phyloP scores from a whole-genome alignment of 2,113 vertebrate species.

The Crocuta crocuta region DNA sequence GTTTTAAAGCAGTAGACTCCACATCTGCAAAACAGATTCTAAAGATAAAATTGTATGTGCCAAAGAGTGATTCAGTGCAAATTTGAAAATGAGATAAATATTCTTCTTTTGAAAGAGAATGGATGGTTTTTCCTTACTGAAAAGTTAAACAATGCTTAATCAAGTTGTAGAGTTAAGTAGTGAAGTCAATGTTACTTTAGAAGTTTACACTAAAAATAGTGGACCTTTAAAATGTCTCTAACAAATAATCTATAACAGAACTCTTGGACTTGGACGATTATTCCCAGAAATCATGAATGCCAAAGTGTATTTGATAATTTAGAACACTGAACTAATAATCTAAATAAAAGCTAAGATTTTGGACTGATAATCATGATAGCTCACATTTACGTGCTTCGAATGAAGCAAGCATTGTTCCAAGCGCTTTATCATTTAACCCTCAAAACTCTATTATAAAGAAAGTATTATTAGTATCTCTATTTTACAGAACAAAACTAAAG shows the following conservation, averaged over 20 bases:
- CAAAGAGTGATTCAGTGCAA: slow-evolving; percentile 85
- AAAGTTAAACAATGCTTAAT: slow-evolving; percentile 80
- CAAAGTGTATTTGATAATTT: slow-evolving; percentile 56
- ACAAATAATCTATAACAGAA: slow-evolving; percentile 62
- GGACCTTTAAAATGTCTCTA: slow-evolving; percentile 56
- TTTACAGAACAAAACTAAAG: slow-evolving; percentile 31
- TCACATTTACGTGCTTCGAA: background rate
- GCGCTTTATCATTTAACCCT: background rate
- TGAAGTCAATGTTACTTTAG: slow-evolving; percentile 45
- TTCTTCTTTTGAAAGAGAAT: slow-evolving; percentile 81
- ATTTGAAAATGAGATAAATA: slow-evolving; percentile 84
- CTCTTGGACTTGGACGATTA: slow-evolving; percentile 24
- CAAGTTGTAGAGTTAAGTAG: slow-evolving; percentile 71
- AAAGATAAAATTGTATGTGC: slow-evolving; percentile 75
- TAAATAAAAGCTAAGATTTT: slow-evolving; percentile 38
- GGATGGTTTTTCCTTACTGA: slow-evolving; percentile 73
- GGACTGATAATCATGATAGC: background rate
- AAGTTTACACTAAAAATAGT: slow-evolving; percentile 65
- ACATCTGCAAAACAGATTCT: slow-evolving; percentile 93
- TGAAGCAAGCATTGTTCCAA: background rate
- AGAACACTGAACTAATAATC: slow-evolving; percentile 27
- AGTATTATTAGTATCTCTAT: background rate
- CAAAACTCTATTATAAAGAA: background rate
- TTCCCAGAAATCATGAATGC: slow-evolving; percentile 26
- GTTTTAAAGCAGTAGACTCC: slow-evolving; percentile 82